Conservation (phyloP, 2,797 vertebrate species). For the Ctenosaura bakeri region DNA sequence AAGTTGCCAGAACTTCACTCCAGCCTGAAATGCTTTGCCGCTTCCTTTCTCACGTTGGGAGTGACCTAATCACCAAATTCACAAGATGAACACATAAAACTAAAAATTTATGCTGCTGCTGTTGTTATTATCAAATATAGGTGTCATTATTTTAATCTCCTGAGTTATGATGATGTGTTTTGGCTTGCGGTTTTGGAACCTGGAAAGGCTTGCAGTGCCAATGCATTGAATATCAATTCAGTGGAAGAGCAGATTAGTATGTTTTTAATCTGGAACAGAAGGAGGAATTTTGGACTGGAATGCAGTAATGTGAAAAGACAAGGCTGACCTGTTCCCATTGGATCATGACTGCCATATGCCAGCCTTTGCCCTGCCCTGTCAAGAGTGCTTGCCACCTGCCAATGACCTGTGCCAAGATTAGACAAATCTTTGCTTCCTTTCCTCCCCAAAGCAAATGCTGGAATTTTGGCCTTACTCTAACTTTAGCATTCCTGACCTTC, state of each 20-base stretch:
- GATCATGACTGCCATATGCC: neutral
- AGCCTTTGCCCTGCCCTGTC: neutral
- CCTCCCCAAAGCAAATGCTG: neutral
- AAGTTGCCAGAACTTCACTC: neutral
- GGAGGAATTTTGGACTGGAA: neutral
- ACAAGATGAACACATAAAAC: constrained; percentile 13
- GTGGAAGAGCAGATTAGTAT: neutral
- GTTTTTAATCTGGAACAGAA: neutral
- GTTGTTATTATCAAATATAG: neutral
- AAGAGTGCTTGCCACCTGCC: neutral
- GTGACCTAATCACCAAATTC: neutral
- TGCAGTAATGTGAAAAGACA: neutral
- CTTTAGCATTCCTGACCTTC: neutral
- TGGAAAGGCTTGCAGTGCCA: neutral
- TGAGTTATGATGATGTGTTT: neutral
- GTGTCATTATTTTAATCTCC: neutral
- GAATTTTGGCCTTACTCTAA: neutral
- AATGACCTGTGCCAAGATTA: neutral
- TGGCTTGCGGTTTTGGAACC: neutral
- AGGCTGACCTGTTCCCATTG: neutral
- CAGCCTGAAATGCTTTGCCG: neutral
- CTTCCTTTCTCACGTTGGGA: constrained; percentile 2
- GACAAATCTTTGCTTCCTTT: neutral
- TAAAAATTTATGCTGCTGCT: neutral
- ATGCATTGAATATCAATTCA: neutral